These are phyloP conservation scores for Pycnomerus fuliginosus DNA, from an alignment of 2,888 invertebrate species.

Conservation along the genomic window DNA sequence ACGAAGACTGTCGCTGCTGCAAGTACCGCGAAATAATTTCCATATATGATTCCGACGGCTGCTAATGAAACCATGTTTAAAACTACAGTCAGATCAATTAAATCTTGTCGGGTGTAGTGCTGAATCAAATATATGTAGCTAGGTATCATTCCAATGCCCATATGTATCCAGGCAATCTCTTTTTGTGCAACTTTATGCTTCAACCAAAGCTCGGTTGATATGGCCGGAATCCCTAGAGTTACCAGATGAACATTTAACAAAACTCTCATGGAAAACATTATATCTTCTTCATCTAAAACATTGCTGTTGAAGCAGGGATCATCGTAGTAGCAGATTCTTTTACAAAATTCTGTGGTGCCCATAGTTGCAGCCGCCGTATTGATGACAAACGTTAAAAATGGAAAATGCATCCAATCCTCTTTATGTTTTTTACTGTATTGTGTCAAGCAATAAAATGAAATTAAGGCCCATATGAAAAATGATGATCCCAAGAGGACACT, in stretches of 20 bases:
- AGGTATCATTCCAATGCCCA: conserved; percentile 10
- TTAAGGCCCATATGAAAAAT: conserved; percentile 5
- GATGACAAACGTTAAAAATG: conserved; percentile 9
- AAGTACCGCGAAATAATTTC: conserved; percentile 5
- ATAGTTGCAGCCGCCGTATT: conserved; percentile 7
- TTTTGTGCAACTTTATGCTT: conserved; percentile 13
- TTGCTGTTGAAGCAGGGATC: not conserved
- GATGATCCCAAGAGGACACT: conserved; percentile 2
- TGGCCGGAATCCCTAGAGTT: conserved; percentile 7
- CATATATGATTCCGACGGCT: conserved; percentile 7
- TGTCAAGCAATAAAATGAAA: conserved; percentile 8
- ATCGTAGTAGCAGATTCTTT: not conserved
- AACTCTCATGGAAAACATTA: conserved; percentile 10
- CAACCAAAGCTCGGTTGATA: conserved; percentile 16
- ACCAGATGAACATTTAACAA: conserved; percentile 10
- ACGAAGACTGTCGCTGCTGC: conserved; percentile 1
- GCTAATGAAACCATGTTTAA: conserved; percentile 6
- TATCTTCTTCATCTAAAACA: conserved; percentile 9
- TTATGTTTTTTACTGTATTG: conserved; percentile 9
- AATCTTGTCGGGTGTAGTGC: conserved; percentile 18
- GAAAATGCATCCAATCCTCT: conserved; percentile 13
- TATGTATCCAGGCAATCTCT: conserved; percentile 16
- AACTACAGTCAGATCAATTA: conserved; percentile 14
- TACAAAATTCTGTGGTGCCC: conserved; percentile 13
- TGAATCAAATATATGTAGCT: conserved; percentile 15